Percentiles rank a stretch among this genome's conserved stretches.
Evolutionary conservation across 2,888 invertebrate genomes (phyloP).

Genomic region (Aspidapion aeneum): DNA sequence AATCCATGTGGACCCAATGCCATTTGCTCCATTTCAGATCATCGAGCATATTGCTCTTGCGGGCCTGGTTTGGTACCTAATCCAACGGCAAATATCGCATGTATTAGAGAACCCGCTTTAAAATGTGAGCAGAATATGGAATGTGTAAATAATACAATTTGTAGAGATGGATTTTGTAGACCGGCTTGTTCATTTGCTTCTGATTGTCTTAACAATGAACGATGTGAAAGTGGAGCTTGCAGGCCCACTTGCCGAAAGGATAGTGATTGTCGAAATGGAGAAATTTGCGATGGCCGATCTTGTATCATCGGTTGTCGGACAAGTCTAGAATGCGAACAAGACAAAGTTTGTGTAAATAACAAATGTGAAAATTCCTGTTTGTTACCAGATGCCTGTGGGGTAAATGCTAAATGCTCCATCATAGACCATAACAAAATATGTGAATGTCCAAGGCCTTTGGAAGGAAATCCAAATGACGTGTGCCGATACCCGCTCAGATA

Average conservation of each 20-base stretch:
- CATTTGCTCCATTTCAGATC: constrained; percentile 73
- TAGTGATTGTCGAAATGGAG: constrained; percentile 82
- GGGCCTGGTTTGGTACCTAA: constrained; percentile 77
- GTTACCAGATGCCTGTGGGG: constrained; percentile 76
- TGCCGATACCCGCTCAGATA: constrained; percentile 66
- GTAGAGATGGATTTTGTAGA: constrained; percentile 70
- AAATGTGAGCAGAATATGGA: constrained; percentile 76
- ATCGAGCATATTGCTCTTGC: constrained; percentile 80
- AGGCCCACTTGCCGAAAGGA: constrained; percentile 80
- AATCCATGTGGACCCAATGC: constrained; percentile 86
- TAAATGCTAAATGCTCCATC: constrained; percentile 72
- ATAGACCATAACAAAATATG: constrained; percentile 72
- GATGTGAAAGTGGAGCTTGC: constrained; percentile 75
- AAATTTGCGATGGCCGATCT: constrained; percentile 78
- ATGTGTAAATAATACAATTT: constrained; percentile 66
- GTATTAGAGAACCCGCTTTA: constrained; percentile 73
- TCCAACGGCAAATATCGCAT: constrained; percentile 84
- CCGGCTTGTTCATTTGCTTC: constrained; percentile 72
- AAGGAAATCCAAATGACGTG: constrained; percentile 70
- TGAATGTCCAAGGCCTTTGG: constrained; percentile 64
- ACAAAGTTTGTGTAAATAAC: constrained; percentile 71
- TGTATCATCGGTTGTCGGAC: constrained; percentile 81
- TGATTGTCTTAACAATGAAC: constrained; percentile 80
- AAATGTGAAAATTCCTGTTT: constrained; percentile 76
- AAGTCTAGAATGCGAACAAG: constrained; percentile 69